Conservation (phyloP, 2,113 vertebrate species). For the Australoheros scitulus region DNA sequence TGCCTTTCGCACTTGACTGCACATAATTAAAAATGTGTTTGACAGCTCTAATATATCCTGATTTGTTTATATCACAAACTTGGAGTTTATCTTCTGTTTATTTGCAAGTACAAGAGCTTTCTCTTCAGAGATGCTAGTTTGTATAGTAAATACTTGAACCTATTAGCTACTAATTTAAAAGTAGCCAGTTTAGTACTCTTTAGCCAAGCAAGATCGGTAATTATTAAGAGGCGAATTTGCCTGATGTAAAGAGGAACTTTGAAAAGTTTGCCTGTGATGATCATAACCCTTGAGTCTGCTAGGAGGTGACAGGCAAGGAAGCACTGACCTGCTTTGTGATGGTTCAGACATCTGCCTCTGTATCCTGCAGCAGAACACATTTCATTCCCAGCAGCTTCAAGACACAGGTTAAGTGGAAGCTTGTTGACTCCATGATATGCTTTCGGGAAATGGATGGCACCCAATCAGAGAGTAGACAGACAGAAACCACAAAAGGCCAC, state of each 20-base stretch:
- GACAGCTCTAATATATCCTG: background rate
- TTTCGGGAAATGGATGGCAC: constrained; percentile 41
- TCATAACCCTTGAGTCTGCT: constrained; percentile 38
- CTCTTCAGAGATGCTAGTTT: background rate
- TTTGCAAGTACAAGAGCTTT: background rate
- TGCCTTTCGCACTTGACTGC: background rate
- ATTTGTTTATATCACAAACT: background rate
- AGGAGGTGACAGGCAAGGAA: constrained; percentile 1
- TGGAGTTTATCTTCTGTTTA: background rate
- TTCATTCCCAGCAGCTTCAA: constrained; percentile 27
- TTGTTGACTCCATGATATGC: constrained; percentile 48
- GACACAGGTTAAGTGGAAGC: constrained; percentile 61
- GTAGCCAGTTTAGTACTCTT: constrained; percentile 3
- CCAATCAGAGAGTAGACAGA: constrained; percentile 38
- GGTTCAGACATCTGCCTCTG: constrained; percentile 28
- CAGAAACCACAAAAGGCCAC: constrained; percentile 37
- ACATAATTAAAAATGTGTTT: background rate
- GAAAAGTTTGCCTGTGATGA: constrained; percentile 13
- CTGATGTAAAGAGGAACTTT: background rate
- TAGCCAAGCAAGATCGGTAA: constrained; percentile 8
- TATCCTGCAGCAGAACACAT: constrained; percentile 31
- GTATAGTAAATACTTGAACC: background rate
- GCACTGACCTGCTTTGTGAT: constrained; percentile 18
- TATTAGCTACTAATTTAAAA: background rate
- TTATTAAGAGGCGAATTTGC: constrained; percentile 8